Evolutionary conservation across 1,140 invertebrate species (phyloP), one percentile per base, ranked within the genome.

Genomic region (Calliopsis andreniformis): DNA sequence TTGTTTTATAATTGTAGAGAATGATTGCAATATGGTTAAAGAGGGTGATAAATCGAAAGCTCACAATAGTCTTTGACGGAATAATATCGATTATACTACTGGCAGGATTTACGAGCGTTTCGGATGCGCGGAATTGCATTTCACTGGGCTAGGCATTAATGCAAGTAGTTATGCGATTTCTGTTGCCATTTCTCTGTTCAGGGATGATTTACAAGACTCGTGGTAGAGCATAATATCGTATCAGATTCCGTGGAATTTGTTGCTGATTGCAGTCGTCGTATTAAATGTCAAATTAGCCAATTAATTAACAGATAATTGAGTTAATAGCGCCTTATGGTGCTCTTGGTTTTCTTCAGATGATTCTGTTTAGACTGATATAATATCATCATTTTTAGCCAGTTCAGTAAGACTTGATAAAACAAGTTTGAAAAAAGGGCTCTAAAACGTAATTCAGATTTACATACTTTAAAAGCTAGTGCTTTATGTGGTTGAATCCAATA

Each of bases 151-250:
- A 35, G 61, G 12, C 23, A 59, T 43, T 55, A 20, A 59, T 72
- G 80, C 58, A 51, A 59, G 20, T 47, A 66, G 77, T 61, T 75
- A 84, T 72, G 77, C 77, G 51, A 80, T 56, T 83, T 84, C 82
- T 79, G 51, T 78, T 62, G 69, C 69, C 62, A 68, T 78, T 75
- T 79, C 63, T 68, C 12, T 53, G 73, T 56, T 63, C 59, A 30
- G 18, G 45, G 35, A 32, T 72, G 69, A 82, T 82, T 81, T 73
- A 49, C 45, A 51, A 32, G 80, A 70, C 79, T 82, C 71, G 47
- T 39, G 10, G 35, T 39, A 39, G 3, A 39, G 51, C 47, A 59
- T 61, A 72, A 69, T 55, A 62, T 62, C 68, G 78, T 61, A 49
- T 76, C 53, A 79, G 67, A 39, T 62, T 68, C 61, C 42, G 12